Conservation (phyloP, 2,888 invertebrate genomes). For the Melipona beecheii region DNA sequence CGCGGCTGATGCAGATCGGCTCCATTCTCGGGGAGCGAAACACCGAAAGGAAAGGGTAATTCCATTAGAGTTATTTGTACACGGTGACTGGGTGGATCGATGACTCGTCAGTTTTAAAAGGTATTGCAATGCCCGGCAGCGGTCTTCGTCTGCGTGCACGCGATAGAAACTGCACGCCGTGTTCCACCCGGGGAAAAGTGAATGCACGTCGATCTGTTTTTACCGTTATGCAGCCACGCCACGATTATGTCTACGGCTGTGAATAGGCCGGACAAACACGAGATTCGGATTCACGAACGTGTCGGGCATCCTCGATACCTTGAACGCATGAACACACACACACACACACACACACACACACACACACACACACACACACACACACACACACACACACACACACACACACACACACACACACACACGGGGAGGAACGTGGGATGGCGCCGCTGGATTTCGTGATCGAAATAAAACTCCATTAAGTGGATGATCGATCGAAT, state of each 20-base stretch:
- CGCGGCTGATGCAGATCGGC: conserved; percentile 16
- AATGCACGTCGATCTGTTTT: conserved; percentile 74
- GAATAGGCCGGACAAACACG: conserved; percentile 68
- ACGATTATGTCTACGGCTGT: conserved; percentile 70
- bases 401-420: too few species aligned
- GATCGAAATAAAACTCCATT: conserved; percentile 23
- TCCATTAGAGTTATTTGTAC: conserved; percentile 56
- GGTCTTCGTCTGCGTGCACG: conserved; percentile 34
- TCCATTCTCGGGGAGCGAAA: conserved; percentile 16
- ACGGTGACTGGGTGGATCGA: conserved; percentile 44
- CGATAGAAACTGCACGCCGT: conserved; percentile 34
- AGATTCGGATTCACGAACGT: conserved; percentile 64
- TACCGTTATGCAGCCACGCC: conserved; percentile 71
- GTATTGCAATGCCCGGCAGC: conserved; percentile 36
- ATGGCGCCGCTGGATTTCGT: conserved; percentile 42
- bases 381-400: background rate
- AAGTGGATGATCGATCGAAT: background rate
- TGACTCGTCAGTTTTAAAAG: conserved; percentile 59
- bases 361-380: too few species aligned
- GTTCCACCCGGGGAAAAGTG: conserved; percentile 66
- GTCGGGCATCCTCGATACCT: conserved; percentile 38
- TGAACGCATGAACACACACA: background rate
- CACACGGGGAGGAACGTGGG: conserved; percentile 14
- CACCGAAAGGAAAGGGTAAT: conserved; percentile 52
- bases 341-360: too few species aligned